Evolutionary conservation across 2,797 vertebrate species (phyloP).

Genomic region (Sebastes minor): DNA sequence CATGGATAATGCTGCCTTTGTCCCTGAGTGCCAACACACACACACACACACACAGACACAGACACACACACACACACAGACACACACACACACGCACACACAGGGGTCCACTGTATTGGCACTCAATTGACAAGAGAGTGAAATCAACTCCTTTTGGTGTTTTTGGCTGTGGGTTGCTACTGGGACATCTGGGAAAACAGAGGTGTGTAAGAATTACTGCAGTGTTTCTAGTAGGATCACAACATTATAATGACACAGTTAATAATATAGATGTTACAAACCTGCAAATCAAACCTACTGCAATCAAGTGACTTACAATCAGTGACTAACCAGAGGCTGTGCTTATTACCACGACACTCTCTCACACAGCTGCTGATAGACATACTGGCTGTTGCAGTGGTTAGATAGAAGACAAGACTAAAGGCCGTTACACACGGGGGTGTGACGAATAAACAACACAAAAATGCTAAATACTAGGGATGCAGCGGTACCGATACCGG

Average conservation of each 20-base stretch:
- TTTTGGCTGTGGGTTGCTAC: constrained; percentile 44
- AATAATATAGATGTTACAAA: background rate
- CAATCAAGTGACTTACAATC: background rate
- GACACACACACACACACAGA: constrained; percentile 61
- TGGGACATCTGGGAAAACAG: constrained; percentile 13
- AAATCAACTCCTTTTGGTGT: constrained; percentile 60
- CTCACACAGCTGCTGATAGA: background rate
- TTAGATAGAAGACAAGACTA: too few species aligned
- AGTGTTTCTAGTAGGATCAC: background rate
- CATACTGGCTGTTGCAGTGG: too few species aligned
- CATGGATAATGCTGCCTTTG: constrained; percentile 78
- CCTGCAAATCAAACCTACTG: background rate
- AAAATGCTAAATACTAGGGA: too few species aligned
- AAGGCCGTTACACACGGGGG: too few species aligned
- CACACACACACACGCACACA: constrained; percentile 59
- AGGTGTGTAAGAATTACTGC: background rate
- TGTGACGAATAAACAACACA: too few species aligned
- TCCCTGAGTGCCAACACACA: constrained; percentile 41
- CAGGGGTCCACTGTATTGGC: constrained; percentile 69
- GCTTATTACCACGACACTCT: background rate
- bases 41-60: constrained; percentile 31
- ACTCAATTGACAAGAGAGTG: constrained; percentile 73
- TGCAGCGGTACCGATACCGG: too few species aligned
- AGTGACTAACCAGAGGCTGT: background rate
- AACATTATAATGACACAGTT: background rate